Evolutionary conservation across 2,113 vertebrate species (phyloP), one percentile per base, ranked within the genome.

Genomic region (Nipponia nippon): DNA sequence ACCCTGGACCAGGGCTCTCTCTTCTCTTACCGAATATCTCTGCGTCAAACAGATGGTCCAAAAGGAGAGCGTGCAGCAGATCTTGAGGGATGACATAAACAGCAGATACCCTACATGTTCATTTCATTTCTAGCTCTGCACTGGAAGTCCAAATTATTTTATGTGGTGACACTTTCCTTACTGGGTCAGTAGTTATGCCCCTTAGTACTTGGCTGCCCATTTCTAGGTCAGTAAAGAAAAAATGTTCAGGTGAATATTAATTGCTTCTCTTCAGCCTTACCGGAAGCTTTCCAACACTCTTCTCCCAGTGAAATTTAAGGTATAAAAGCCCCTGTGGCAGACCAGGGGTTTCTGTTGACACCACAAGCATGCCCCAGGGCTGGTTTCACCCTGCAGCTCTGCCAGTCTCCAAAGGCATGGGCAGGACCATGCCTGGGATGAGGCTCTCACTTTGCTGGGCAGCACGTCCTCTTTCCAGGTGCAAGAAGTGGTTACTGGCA

Each of bases 371-470:
- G 3, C 4, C 55, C 36, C 49, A 36, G 61, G 58, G 18, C 19
- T 62, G 56, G 32, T 49, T 75, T 79, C n/a, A 30, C 9, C 10
- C 38, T 78, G 47, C 42, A 82, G 47, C 61, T 78, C 62, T 69
- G 29, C 46, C 36, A 14, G 0, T 30, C 8, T 65, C 34, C 40
- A 30, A 52, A 5, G 49, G 16, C 32, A 34, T 0, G 4, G 19
- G 10, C 34, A 80, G 42, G 38, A 72, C 13, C 16, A 3, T 7
- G 16, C 11, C 49, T 40, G 23, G 29, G 46, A 44, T 21, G n/a
- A 62, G 14, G 16, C 38, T 63, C 23, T 47, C 46, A 29, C 46
- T 38, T 61, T 49, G 26, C 9, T 32, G 8, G 53, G 42, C 36
- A 87, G 36, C 38, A 72, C 3, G 1, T 56, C 55, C 42, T 67